Evolutionary conservation across 2,888 invertebrate species (phyloP).

Genomic region (Scelioninae gen. 2): DNA sequence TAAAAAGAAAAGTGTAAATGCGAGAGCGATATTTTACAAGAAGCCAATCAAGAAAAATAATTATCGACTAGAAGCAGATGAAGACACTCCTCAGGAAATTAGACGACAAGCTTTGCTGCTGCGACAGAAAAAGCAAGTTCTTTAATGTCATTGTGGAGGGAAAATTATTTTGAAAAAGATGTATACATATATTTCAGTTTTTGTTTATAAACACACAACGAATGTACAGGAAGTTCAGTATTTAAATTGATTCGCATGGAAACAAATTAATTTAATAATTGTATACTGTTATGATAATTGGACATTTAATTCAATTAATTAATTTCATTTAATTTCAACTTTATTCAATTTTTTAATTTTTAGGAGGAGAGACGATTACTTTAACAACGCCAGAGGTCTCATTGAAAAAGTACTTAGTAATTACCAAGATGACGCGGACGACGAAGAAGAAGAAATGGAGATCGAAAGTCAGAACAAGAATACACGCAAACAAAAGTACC

Average conservation of each 20-base stretch:
- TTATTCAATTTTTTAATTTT: too few species aligned
- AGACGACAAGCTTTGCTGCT: slow-evolving; percentile 68
- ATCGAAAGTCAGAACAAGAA: slow-evolving; percentile 54
- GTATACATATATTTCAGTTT: too few species aligned
- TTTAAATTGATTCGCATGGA: too few species aligned
- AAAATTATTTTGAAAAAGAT: too few species aligned
- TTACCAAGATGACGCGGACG: slow-evolving; percentile 62
- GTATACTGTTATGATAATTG: too few species aligned
- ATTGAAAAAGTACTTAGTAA: slow-evolving; percentile 68
- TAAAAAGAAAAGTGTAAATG: slow-evolving; percentile 57
- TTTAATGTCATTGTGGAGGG: too few species aligned
- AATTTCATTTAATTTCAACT: too few species aligned
- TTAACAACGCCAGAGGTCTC: slow-evolving; percentile 76
- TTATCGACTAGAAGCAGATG: slow-evolving; percentile 66
- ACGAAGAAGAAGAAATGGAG: slow-evolving; percentile 60
- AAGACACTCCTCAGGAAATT: slow-evolving; percentile 71
- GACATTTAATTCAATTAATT: too few species aligned
- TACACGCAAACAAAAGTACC: slow-evolving; percentile 51
- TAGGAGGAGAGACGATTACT: slow-evolving; percentile 68
- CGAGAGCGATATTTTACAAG: slow-evolving; percentile 65
- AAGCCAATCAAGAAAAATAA: slow-evolving; percentile 71
- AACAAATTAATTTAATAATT: too few species aligned
- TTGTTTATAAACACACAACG: too few species aligned
- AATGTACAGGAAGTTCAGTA: too few species aligned
- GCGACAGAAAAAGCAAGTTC: slow-evolving; percentile 69